Evolutionary conservation across 2,888 invertebrate species (phyloP), one percentile per base, ranked within the genome.

Genomic region (Gisinianus flammeolus): DNA sequence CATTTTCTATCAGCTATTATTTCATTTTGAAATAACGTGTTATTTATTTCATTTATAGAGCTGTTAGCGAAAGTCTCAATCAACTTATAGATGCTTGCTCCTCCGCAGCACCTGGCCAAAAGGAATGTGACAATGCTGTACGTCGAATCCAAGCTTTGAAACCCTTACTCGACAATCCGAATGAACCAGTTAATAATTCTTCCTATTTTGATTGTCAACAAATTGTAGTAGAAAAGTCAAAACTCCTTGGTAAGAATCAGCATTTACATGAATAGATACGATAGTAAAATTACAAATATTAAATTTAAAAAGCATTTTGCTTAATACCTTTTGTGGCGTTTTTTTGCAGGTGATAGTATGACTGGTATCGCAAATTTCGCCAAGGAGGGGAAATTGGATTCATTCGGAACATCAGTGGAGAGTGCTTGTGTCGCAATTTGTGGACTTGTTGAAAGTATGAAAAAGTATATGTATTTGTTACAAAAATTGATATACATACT

Each of bases 181-280:
- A 91, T 70, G 95, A 97, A 87, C 96, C 97, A 0, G 90, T 97
- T 84, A 93, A 91, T 85, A 95, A 95, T 83, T 91, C 92, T 77
- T 93, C 94, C 0, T 98, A 98, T 89, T 97, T 94, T 87, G 97
- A 97, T 85, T 96, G 96, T 82, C 91, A 98, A 33, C 97, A 98
- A 86, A 90, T 91, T 24, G 95, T 97, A 3, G 95, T 96, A 82
- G 93, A 93, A 62, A 94, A 94, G 86, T 95, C 96, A 85, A 93
- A 95, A 87, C 91, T 91, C 30, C 88, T 94, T 72, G 93, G 91
- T 90, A 76, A 88, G 88, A 35, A 26, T 68, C 35, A 44, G 19
- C 44, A 44, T 44, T 44, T 6, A 35, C 5, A 44, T 44, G 12
- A 44, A 44, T 31, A 68, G 2, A 62, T 16, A n/a, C 12, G 22